Evolutionary conservation across 2,113 vertebrate species (phyloP).

Genomic region (Poicephalus meyeri): DNA sequence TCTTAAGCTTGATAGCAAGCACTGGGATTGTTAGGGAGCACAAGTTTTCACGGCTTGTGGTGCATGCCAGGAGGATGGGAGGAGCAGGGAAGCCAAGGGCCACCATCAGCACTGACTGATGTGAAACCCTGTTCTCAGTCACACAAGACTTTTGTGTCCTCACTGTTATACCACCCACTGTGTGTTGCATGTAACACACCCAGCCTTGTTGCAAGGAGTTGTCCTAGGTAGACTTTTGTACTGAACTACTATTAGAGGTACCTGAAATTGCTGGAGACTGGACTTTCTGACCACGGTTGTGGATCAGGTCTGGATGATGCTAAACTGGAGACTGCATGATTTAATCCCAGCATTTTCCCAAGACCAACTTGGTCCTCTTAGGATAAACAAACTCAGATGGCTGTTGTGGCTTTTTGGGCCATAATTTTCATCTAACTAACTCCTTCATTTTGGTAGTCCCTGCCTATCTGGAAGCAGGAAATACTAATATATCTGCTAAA

Average conservation of each 20-base stretch:
- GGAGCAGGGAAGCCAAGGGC: neutral
- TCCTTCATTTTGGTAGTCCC: neutral
- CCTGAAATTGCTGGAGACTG: neutral
- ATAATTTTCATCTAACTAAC: neutral
- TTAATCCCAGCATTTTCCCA: neutral
- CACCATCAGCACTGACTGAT: neutral
- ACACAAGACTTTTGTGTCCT: neutral
- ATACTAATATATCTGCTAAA: neutral
- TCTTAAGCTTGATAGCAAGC: neutral
- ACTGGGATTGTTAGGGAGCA: neutral
- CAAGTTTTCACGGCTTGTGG: neutral
- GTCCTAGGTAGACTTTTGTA: neutral
- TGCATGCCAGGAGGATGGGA: neutral
- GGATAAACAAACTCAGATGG: neutral
- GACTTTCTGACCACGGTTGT: neutral
- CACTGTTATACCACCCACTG: neutral
- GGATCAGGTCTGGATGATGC: neutral
- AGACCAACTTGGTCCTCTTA: neutral
- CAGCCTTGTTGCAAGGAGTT: neutral
- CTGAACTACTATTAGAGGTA: neutral
- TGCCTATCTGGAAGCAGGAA: neutral
- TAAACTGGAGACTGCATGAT: neutral
- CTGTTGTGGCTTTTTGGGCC: neutral
- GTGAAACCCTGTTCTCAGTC: neutral
- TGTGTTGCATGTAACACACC: neutral